These are phyloP conservation scores for Caenorhabditis macrosperma DNA, from an alignment of 2,888 invertebrate species.

Conservation along the genomic window DNA sequence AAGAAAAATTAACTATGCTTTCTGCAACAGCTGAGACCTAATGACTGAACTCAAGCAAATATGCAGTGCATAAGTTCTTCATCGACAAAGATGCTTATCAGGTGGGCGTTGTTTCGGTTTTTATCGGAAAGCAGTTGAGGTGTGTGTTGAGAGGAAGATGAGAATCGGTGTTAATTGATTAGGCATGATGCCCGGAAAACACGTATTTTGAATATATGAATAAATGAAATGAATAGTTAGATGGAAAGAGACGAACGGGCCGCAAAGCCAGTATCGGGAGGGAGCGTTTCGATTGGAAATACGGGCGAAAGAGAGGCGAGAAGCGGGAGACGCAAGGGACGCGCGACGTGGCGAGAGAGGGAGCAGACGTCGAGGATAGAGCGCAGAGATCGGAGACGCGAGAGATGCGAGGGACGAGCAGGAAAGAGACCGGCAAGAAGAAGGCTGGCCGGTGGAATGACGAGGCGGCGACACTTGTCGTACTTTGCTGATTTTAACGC, in stretches of 20 bases:
- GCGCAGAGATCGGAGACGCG: constrained; percentile 10
- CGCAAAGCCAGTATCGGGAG: constrained; percentile 46
- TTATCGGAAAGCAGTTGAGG: constrained; percentile 18
- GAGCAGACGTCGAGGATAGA: constrained; percentile 11
- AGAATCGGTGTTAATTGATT: constrained; percentile 6
- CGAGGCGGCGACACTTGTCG: constrained; percentile 19
- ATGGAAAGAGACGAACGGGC: constrained; percentile 15
- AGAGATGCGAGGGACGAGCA: constrained; percentile 40
- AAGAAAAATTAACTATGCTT: not conserved
- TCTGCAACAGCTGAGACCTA: not conserved
- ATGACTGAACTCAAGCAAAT: not conserved
- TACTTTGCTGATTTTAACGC: not conserved
- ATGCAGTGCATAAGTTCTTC: constrained; percentile 1
- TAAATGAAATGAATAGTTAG: constrained; percentile 37
- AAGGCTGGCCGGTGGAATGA: constrained; percentile 12
- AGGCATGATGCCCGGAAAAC: not conserved
- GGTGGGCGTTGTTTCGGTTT: constrained; percentile 17
- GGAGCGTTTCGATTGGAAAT: constrained; percentile 47
- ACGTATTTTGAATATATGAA: constrained; percentile 27
- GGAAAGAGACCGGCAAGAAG: constrained; percentile 19
- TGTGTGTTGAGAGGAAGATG: not conserved
- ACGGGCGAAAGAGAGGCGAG: constrained; percentile 31
- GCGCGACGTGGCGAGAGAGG: constrained; percentile 46
- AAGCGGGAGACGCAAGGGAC: constrained; percentile 21
- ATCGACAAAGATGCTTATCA: constrained; percentile 21